phyloP scores from a whole-genome alignment of 2,113 vertebrate genomes.

The Cryptomyrus ogoouensis region DNA sequence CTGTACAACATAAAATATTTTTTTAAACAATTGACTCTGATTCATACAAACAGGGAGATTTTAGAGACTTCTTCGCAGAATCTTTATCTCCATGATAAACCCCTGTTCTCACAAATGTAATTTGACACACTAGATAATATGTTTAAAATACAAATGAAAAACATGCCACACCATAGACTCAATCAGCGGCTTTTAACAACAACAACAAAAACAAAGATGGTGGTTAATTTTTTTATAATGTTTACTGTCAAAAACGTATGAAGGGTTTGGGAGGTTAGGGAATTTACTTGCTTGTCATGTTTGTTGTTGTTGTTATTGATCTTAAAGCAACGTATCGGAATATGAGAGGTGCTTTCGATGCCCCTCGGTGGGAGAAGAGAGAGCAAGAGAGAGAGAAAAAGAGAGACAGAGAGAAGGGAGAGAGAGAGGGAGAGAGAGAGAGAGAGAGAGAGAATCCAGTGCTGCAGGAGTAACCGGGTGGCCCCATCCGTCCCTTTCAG shows the following conservation, averaged over 20 bases:
- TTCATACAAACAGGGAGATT: conserved; percentile 35
- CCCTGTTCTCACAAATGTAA: conserved; percentile 12
- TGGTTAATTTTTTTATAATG: neutral
- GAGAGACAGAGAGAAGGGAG: neutral
- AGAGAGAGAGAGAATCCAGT: conserved; percentile 14
- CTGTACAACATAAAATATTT: conserved; percentile 39
- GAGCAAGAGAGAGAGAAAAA: neutral
- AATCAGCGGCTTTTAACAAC: conserved; percentile 7
- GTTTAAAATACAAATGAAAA: neutral
- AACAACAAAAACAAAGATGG: conserved; percentile 14
- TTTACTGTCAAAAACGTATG: neutral
- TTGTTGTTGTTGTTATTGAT: neutral
- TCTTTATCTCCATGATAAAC: neutral
- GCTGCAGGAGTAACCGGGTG: conserved; percentile 41
- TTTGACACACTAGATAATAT: conserved; percentile 8
- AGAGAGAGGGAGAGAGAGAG: neutral
- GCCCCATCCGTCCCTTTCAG: conserved; percentile 50
- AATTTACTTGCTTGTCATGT: neutral
- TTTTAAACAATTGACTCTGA: conserved; percentile 35
- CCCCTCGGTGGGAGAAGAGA: conserved; percentile 10
- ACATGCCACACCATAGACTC: conserved; percentile 15
- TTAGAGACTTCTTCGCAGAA: neutral
- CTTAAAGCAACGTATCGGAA: neutral
- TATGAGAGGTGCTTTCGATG: conserved; percentile 2
- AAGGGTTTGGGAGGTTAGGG: neutral